phyloP scores from a whole-genome alignment of 1,140 invertebrate genomes.

The Drosophila erecta region DNA sequence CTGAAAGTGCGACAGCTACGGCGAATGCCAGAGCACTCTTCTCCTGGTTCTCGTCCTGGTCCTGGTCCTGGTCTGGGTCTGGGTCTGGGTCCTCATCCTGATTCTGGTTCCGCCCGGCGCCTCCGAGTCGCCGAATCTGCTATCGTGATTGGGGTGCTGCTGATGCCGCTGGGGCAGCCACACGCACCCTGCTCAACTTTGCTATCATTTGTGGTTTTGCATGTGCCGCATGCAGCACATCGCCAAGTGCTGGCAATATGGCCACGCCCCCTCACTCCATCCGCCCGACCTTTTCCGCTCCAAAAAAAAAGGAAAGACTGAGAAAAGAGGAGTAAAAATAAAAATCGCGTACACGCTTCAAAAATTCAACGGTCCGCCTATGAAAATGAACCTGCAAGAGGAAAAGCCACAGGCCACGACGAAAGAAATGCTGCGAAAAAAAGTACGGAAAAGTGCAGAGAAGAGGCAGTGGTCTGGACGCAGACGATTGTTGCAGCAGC shows the following conservation, averaged over 20 bases:
- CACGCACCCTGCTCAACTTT: conserved; percentile 38
- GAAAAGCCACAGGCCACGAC: conserved; percentile 23
- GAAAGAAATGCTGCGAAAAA: conserved; percentile 17
- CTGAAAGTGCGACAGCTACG: conserved; percentile 57
- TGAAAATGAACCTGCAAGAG: conserved; percentile 39
- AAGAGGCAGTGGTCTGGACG: background rate
- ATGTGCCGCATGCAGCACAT: conserved; percentile 30
- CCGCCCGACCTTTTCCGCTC: background rate
- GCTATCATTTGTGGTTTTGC: conserved; percentile 50
- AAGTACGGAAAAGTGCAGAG: background rate
- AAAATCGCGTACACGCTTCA: conserved; percentile 53
- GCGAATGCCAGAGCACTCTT: conserved; percentile 4
- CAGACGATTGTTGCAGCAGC: conserved; percentile 44
- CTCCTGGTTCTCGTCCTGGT: conserved; percentile 2
- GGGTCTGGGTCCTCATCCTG: too few species aligned
- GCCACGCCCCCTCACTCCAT: background rate
- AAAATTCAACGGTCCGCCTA: conserved; percentile 49
- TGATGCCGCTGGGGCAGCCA: conserved; percentile 16
- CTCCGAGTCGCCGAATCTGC: background rate
- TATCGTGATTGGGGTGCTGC: conserved; percentile 26
- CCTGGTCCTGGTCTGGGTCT: too few species aligned
- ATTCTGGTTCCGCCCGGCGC: background rate
- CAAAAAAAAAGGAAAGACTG: conserved; percentile 4
- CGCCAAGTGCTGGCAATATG: conserved; percentile 4
- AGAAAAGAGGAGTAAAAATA: conserved; percentile 4